A percentile compares a stretch with the other conserved stretches of the same genome.
phyloP scores from a whole-genome alignment of 2,888 invertebrate genomes.

The Polylopha cassiicola region DNA sequence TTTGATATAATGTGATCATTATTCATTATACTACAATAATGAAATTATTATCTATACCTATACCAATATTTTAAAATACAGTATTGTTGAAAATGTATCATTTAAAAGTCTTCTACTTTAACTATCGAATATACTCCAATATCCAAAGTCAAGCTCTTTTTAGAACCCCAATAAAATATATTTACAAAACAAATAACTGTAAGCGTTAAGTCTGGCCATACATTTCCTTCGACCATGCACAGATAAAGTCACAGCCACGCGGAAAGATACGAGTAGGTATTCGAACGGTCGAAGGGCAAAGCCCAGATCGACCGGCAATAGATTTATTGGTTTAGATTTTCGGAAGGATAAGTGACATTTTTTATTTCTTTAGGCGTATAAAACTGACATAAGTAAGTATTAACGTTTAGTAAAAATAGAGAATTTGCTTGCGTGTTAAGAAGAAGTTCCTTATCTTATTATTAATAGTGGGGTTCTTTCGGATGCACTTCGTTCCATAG shows the following conservation, averaged over 20 bases:
- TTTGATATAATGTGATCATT: too few relatives aligned
- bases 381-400: too few relatives aligned
- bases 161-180: constrained; percentile 18
- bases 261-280: constrained; percentile 23
- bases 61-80: too few relatives aligned
- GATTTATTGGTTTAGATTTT: constrained; percentile 26
- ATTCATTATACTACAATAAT: too few relatives aligned
- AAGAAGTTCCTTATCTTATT: too few relatives aligned
- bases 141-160: constrained; percentile 9
- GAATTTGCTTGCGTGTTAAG: too few relatives aligned
- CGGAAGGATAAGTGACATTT: constrained; percentile 12
- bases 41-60: too few relatives aligned
- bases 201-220: constrained; percentile 20
- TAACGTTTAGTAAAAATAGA: too few relatives aligned
- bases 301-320: constrained; percentile 22
- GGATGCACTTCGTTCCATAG: too few relatives aligned
- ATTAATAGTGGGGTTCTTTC: too few relatives aligned
- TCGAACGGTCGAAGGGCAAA: constrained; percentile 19
- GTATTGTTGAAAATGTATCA: too few relatives aligned
- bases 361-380: constrained; percentile 7
- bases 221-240: constrained; percentile 20
- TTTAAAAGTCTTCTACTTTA: too few relatives aligned
- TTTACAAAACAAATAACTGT: constrained; percentile 21
- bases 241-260: constrained; percentile 21
- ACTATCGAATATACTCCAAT: background rate